These are phyloP conservation scores for Eupsittula cactorum DNA, from an alignment of 2,113 vertebrate genomes.

Conservation along the genomic window DNA sequence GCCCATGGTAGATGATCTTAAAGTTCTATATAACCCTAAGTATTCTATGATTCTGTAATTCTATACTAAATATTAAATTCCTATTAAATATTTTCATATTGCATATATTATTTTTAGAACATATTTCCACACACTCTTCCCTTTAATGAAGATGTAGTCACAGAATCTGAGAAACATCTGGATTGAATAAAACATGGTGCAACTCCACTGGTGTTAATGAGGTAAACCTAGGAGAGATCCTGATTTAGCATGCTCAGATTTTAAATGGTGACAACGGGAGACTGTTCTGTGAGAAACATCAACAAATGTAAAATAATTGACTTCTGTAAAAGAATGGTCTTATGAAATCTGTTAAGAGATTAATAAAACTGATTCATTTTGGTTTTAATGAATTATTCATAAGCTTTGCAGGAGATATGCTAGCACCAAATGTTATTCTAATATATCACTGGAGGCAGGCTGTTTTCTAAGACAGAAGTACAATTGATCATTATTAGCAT, in stretches of 20 bases:
- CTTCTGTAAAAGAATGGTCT: background rate
- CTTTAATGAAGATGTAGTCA: background rate
- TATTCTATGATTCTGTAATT: background rate
- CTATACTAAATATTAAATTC: background rate
- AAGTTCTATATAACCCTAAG: background rate
- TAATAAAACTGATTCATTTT: background rate
- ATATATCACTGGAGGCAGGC: background rate
- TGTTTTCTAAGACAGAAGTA: background rate
- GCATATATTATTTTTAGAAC: background rate
- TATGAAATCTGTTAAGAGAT: background rate
- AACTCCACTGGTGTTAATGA: background rate
- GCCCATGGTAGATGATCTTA: background rate
- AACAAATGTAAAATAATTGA: background rate
- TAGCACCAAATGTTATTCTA: background rate
- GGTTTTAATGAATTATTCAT: background rate
- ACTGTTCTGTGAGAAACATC: background rate
- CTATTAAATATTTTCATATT: background rate
- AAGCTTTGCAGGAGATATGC: background rate
- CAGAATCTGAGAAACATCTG: background rate
- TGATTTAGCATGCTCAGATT: background rate
- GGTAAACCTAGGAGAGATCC: background rate
- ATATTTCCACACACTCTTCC: background rate
- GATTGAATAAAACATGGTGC: background rate
- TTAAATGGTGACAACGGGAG: background rate
- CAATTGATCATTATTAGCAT: constrained; percentile 13